Percentiles rank a stretch among this genome's conserved stretches.
Conservation (phyloP, 2,113 vertebrate species). For the Phaetusa simplex region DNA sequence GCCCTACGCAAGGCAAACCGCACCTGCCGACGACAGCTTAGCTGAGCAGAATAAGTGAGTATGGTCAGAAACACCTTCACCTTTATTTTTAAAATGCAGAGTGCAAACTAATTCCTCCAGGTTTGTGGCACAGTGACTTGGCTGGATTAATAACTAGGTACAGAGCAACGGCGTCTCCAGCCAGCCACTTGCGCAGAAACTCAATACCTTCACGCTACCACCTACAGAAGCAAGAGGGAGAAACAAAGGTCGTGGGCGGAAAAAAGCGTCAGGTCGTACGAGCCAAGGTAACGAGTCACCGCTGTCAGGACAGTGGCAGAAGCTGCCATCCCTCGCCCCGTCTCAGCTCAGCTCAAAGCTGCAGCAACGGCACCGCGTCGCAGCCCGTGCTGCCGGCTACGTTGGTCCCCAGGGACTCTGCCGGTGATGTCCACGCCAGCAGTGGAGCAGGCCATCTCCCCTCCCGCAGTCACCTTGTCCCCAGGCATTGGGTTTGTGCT, state of each 20-base stretch:
- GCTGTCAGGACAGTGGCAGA: neutral
- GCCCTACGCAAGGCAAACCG: neutral
- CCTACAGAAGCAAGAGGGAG: neutral
- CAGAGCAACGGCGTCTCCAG: neutral
- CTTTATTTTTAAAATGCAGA: neutral
- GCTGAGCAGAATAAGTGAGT: neutral
- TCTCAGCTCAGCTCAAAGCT: neutral
- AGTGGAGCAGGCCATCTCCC: neutral
- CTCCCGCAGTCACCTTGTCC: neutral
- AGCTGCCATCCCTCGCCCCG: neutral
- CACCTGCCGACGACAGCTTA: neutral
- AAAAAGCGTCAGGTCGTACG: neutral
- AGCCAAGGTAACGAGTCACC: neutral
- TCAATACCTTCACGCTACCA: fast-evolving
- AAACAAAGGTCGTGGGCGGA: neutral
- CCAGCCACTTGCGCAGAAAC: neutral
- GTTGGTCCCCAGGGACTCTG: neutral
- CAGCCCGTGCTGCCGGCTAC: neutral
- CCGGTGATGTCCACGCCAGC: fast-evolving
- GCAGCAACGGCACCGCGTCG: fast-evolving
- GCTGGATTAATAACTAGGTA: neutral
- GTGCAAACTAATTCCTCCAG: neutral
- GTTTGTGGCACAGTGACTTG: neutral
- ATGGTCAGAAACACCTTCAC: neutral
- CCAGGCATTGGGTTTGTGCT: neutral